These are phyloP conservation scores for Erythrolamprus reginae DNA, from an alignment of 2,113 vertebrate genomes.

Conservation along the genomic window DNA sequence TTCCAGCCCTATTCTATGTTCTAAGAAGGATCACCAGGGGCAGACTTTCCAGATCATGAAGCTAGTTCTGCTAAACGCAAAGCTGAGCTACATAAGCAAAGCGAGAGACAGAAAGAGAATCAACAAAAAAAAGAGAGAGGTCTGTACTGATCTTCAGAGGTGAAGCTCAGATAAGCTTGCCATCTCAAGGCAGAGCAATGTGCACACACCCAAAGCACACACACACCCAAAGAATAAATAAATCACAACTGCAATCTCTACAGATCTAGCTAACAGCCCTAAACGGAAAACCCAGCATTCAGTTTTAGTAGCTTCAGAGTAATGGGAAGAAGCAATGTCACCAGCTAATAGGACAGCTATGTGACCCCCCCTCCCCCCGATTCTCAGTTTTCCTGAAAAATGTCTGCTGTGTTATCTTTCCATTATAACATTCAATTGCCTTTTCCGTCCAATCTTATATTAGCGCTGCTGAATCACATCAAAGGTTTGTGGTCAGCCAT, in stretches of 20 bases:
- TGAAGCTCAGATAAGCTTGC: background rate
- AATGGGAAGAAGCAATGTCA: background rate
- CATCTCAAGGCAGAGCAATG: background rate
- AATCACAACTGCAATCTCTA: background rate
- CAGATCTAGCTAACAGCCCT: background rate
- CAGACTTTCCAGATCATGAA: background rate
- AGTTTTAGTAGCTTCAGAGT: background rate
- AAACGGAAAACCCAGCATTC: background rate
- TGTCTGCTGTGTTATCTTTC: background rate
- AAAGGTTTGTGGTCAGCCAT: background rate
- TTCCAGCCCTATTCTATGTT: background rate
- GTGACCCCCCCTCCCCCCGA: too few species aligned
- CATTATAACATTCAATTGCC: background rate
- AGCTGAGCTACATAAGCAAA: background rate
- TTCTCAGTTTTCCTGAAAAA: background rate
- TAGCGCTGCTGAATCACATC: background rate
- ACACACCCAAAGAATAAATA: background rate
- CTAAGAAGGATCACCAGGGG: background rate
- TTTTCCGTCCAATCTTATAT: background rate
- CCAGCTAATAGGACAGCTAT: background rate
- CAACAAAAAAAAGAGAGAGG: background rate
- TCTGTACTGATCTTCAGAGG: background rate
- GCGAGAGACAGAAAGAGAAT: background rate
- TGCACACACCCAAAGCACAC: background rate
- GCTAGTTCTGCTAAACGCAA: background rate